A percentile compares a stretch with the other conserved stretches of the same genome.
Evolutionary conservation across 2,888 invertebrate genomes (phyloP).

Genomic region (Acronicta leporina): DNA sequence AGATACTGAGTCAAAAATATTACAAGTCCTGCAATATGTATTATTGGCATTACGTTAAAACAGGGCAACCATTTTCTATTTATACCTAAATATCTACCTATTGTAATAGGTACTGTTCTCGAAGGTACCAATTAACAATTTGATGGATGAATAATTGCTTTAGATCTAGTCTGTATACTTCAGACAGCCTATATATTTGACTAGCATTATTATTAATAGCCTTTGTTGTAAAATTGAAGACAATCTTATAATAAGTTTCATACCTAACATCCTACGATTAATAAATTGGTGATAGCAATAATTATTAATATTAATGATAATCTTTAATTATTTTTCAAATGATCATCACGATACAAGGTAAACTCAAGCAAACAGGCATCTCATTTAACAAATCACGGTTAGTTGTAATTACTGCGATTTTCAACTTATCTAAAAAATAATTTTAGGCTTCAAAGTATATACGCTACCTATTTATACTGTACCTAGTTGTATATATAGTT

Average conservation of each 20-base stretch:
- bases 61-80: background rate
- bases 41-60: too few species aligned
- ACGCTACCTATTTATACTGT: too few species aligned
- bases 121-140: constrained; percentile 1
- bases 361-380: background rate
- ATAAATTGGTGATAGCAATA: background rate
- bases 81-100: background rate
- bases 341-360: constrained; percentile 17
- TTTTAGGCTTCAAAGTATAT: too few species aligned
- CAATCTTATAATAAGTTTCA: too few species aligned
- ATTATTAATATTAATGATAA: constrained; percentile 1
- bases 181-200: background rate
- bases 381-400: too few species aligned
- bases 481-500: too few species aligned
- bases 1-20: too few species aligned
- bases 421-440: too few species aligned
- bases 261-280: too few species aligned
- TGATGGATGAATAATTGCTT: constrained; percentile 1
- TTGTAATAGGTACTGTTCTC: background rate
- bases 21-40: too few species aligned
- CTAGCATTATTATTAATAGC: background rate
- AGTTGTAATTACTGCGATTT: too few species aligned
- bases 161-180: background rate
- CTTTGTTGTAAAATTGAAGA: background rate
- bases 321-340: background rate